A percentile compares a stretch with the other conserved stretches of the same genome.
Conservation (phyloP, 2,888 invertebrate species). For the Cephus runcator region DNA sequence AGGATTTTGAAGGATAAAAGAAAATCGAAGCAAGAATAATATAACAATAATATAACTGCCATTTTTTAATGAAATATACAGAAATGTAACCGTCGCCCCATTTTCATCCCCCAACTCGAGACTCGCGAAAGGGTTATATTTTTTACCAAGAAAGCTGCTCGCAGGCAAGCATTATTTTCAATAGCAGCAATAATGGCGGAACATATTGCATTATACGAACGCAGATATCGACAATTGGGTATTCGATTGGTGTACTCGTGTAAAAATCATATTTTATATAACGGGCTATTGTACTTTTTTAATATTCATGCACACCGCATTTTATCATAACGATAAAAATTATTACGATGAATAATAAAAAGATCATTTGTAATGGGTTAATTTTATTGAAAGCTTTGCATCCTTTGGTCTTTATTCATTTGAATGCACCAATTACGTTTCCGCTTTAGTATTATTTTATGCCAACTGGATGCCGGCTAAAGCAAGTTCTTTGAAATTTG, state of each 20-base stretch:
- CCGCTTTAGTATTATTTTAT: no score
- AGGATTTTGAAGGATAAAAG: no score
- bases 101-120: no score
- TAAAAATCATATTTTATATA: conserved; percentile 64
- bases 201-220: conserved; percentile 4
- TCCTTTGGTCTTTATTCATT: no score
- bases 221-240: background rate
- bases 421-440: no score
- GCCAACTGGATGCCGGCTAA: no score
- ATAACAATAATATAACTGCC: no score
- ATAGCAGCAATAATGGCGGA: conserved; percentile 3
- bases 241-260: conserved; percentile 49
- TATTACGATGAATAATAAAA: conserved; percentile 54
- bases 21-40: no score
- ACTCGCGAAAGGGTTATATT: background rate
- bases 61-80: no score
- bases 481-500: no score
- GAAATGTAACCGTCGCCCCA: no score
- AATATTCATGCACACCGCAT: conserved; percentile 58
- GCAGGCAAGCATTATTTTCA: conserved; percentile 22
- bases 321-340: conserved; percentile 59
- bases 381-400: no score
- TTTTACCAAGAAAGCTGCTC: conserved; percentile 34
- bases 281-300: conserved; percentile 65
- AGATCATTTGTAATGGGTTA: conserved; percentile 50